Base-by-base conservation (phyloP, 2,113 vertebrate species). In the Lepus timidus region DNA sequence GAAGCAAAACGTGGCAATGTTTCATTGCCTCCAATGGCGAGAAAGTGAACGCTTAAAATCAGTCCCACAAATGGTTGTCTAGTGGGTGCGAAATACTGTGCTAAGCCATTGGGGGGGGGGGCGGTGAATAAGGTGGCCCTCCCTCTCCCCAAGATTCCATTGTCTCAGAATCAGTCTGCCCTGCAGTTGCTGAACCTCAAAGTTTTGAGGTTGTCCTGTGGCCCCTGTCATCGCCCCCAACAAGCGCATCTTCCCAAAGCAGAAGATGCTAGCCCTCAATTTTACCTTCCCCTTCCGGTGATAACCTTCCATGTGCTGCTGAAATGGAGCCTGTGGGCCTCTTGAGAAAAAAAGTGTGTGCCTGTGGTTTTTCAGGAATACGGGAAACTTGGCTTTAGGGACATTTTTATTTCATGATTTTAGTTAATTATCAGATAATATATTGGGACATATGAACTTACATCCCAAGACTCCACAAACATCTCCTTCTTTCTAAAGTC, bases 361-460 rank as follows among this genome's bases (percentile, higher is more conserved):
- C 14, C 27, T 71, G 61, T 83, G 74, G 19, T 58, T 58, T 55
- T 58, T 58, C 68, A 67, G 81, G 44, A 85, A 73, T 36, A 93
- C 82, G 61, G 29, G 33, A 51, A 84, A 78, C 93, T 75, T 88
- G 25, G 20, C 61, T 82, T 85, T 23, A 27, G 23, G 71, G 39
- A 85, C 79, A 16, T 73, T 82, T 76, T 75, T 90, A 85, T 73
- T 84, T 94, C 62, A 51, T 67, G 27, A 58, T 61, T 85, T 94
- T 82, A 94, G 88, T 93, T 89, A 96, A 87, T 89, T 64, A 55
- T 81, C 64, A 84, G 64, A 76, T 85, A 96, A 81, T 70, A 27
- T 23, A 84, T 58, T 44, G 39, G 31, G 23, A 20, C 73, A 64
- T 51, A 91, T 39, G 17, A 94, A 33, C 29, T 14, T 3, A 27